Evolutionary conservation across 2,888 invertebrate genomes (phyloP).

Genomic region (Erebia palarica): DNA sequence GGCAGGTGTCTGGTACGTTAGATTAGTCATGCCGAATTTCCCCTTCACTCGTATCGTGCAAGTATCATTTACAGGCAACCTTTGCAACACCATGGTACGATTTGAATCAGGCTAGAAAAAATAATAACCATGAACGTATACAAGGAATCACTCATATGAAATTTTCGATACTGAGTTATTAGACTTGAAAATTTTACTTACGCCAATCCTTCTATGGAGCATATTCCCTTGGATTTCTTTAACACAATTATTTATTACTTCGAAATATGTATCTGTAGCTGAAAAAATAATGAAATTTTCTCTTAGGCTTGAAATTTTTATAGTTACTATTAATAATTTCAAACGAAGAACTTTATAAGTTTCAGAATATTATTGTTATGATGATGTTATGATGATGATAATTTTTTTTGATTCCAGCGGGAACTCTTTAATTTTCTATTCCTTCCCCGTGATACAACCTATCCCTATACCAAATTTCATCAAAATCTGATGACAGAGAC

Average conservation of each 20-base stretch:
- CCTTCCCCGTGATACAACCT: too few relatives aligned
- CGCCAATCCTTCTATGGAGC: constrained; percentile 20
- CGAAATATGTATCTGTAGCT: constrained; percentile 48
- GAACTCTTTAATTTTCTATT: too few relatives aligned
- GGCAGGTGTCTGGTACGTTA: constrained; percentile 50
- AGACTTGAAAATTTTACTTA: constrained; percentile 20
- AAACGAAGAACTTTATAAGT: too few relatives aligned
- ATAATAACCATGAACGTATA: background rate
- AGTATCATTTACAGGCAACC: constrained; percentile 45
- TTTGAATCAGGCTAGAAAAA: constrained; percentile 48
- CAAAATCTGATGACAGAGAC: background rate
- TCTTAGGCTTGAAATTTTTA: too few relatives aligned
- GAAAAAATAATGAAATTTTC: constrained; percentile 23
- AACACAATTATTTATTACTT: constrained; percentile 50
- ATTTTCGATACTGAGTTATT: too few relatives aligned
- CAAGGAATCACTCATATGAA: too few relatives aligned
- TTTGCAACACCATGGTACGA: constrained; percentile 39
- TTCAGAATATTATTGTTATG: too few relatives aligned
- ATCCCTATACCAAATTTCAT: background rate
- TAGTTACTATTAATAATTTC: too few relatives aligned
- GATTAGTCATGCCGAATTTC: constrained; percentile 47
- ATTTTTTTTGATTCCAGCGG: too few relatives aligned
- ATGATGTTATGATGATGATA: too few relatives aligned
- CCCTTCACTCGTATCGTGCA: constrained; percentile 55
- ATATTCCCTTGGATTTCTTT: constrained; percentile 28